Evolutionary conservation across 2,797 vertebrate genomes (phyloP).

Genomic region (Natrix natrix): DNA sequence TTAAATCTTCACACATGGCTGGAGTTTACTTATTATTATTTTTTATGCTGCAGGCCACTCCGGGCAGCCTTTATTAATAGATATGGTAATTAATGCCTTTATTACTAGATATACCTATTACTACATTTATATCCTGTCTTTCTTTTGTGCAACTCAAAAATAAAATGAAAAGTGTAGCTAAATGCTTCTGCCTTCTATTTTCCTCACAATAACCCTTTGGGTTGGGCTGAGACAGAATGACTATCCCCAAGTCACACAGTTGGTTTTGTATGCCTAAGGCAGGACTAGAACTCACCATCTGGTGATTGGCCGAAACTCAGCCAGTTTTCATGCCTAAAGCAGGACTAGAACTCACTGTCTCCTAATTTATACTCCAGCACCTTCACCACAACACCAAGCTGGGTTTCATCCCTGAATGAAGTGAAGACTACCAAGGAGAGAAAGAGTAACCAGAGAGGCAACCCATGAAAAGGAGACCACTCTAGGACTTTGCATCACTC

Average conservation of each 20-base stretch:
- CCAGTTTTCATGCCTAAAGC: rapidly evolving
- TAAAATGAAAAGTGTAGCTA: neutral
- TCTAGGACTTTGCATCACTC: neutral
- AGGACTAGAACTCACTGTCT: neutral
- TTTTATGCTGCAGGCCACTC: no score
- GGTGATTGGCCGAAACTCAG: neutral
- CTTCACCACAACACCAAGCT: neutral
- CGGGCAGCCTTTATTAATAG: no score
- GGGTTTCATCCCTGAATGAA: neutral
- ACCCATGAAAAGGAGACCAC: neutral
- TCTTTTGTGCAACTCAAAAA: neutral
- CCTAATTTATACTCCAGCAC: neutral
- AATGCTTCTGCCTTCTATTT: neutral
- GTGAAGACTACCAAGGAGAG: neutral
- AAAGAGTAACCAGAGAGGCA: neutral
- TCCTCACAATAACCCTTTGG: neutral
- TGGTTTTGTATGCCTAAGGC: neutral
- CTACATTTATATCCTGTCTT: neutral
- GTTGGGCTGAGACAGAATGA: neutral
- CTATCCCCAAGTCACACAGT: neutral
- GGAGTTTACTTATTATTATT: neutral
- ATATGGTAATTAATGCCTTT: no score
- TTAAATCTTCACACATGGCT: neutral
- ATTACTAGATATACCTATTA: neutral
- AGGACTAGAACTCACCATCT: neutral